These are phyloP conservation scores for Drosophila limbata DNA, from an alignment of 2,888 invertebrate genomes.

Conservation along the genomic window DNA sequence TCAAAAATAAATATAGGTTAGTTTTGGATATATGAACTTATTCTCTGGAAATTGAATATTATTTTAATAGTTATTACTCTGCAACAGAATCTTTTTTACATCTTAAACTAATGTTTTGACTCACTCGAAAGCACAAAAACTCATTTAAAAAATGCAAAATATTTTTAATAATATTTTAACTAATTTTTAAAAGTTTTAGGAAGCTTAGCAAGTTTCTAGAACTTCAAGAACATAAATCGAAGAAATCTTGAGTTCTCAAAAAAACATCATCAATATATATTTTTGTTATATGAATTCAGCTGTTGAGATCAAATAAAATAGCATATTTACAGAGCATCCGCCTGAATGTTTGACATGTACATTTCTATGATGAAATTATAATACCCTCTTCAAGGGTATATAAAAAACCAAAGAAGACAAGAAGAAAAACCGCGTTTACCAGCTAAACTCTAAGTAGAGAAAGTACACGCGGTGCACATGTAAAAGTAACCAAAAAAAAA, in stretches of 20 bases:
- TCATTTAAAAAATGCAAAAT: too few species aligned
- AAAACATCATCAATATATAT: neutral
- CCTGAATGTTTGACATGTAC: constrained; percentile 8
- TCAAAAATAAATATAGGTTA: too few species aligned
- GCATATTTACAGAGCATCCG: constrained; percentile 10
- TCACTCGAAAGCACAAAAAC: too few species aligned
- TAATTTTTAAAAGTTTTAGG: too few species aligned
- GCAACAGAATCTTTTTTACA: too few species aligned
- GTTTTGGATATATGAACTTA: neutral
- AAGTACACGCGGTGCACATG: constrained; percentile 74
- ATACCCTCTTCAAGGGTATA: constrained; percentile 41
- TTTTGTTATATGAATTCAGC: neutral
- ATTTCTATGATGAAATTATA: neutral
- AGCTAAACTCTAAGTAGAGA: constrained; percentile 78
- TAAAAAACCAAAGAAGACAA: constrained; percentile 27
- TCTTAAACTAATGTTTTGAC: too few species aligned
- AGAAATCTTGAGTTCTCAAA: neutral
- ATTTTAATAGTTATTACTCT: too few species aligned
- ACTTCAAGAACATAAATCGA: too few species aligned
- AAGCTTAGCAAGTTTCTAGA: neutral
- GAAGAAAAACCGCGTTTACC: constrained; percentile 61
- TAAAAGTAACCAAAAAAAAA: constrained; percentile 74
- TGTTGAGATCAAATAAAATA: neutral
- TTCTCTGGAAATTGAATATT: too few species aligned
- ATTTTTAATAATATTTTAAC: too few species aligned